Percentiles rank a stretch among this genome's conserved stretches.
Conservation (phyloP, 2,797 vertebrate species). For the Scyliorhinus canicula region DNA sequence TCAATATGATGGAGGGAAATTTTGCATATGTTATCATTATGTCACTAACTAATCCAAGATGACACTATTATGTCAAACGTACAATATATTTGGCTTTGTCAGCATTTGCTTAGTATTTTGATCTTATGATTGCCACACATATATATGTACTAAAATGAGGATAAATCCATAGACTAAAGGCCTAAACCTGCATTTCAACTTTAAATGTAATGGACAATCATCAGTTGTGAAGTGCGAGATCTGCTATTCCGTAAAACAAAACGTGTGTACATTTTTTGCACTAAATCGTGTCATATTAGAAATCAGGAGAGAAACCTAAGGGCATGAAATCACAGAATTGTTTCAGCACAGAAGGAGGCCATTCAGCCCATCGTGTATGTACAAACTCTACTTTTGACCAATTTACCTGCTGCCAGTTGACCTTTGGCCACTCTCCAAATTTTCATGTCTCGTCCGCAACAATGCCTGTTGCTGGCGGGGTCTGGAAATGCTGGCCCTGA, state of each 20-base stretch:
- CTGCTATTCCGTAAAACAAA: not conserved
- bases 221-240: not conserved
- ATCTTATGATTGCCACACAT: not conserved
- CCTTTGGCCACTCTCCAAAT: too few relatives aligned
- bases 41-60: not conserved
- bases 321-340: not conserved
- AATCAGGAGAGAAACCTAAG: not conserved
- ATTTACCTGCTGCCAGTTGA: too few relatives aligned
- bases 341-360: not conserved
- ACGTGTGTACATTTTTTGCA: not conserved
- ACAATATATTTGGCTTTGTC: not conserved
- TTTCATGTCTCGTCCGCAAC: too few relatives aligned
- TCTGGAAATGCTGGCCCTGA: not conserved
- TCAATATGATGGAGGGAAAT: not conserved
- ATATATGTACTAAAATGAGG: not conserved
- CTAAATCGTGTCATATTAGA: not conserved
- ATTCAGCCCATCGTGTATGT: not conserved
- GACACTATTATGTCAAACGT: not conserved
- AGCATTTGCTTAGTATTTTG: not conserved
- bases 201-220: not conserved
- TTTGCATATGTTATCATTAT: not conserved
- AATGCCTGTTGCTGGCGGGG: too few relatives aligned
- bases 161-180: not conserved
- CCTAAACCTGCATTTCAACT: not conserved
- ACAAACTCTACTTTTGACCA: too few relatives aligned